Evolutionary conservation across 2,797 vertebrate genomes (phyloP).

Genomic region (Potorous gilbertii): DNA sequence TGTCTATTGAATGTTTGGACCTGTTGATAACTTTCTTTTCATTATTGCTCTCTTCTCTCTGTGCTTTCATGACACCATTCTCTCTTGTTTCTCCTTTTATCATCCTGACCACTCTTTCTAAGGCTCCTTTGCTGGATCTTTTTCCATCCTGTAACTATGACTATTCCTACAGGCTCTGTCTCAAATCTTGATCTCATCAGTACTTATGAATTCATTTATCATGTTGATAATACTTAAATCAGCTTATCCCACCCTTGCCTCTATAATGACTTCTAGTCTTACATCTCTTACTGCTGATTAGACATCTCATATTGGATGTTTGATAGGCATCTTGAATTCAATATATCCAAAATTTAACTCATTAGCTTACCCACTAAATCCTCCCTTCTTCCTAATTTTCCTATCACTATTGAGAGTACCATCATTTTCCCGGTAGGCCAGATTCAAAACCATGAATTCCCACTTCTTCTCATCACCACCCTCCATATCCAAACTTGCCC

Average conservation of each 20-base stretch:
- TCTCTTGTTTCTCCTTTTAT: neutral
- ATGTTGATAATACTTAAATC: neutral
- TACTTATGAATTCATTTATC: neutral
- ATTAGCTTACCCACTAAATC: neutral
- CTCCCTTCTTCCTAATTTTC: neutral
- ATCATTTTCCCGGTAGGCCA: no score
- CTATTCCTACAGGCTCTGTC: neutral
- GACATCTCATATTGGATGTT: neutral
- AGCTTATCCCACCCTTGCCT: neutral
- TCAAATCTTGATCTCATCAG: neutral
- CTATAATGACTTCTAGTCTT: neutral
- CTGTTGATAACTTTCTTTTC: neutral
- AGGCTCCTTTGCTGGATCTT: neutral
- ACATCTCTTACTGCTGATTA: neutral
- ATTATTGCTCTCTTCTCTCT: neutral
- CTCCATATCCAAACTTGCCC: no score
- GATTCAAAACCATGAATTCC: no score
- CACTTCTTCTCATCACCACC: no score
- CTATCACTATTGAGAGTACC: neutral
- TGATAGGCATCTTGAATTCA: neutral
- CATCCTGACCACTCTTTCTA: neutral
- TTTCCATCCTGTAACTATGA: no score
- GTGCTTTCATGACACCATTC: neutral
- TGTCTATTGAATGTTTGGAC: neutral
- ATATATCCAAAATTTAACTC: neutral